phyloP scores from a whole-genome alignment of 2,888 invertebrate species.

The Balanococcus diminutus region DNA sequence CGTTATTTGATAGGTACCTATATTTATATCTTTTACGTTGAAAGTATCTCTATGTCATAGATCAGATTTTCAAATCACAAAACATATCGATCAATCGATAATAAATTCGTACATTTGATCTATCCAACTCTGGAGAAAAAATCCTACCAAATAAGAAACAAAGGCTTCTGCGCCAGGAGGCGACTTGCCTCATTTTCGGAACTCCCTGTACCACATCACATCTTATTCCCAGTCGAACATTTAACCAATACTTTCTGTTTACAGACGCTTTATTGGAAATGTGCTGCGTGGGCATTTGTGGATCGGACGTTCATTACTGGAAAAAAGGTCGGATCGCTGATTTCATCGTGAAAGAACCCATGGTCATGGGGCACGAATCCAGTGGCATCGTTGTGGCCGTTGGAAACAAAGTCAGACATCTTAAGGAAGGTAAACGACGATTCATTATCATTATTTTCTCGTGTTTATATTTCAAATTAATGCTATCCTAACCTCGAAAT shows the following conservation, averaged over 20 bases:
- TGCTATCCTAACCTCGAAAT: not conserved
- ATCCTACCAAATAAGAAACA: too few species aligned
- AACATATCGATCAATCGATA: too few species aligned
- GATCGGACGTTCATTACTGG: slow-evolving; percentile 93
- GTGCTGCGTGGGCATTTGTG: slow-evolving; percentile 96
- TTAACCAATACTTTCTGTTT: slow-evolving; percentile 53
- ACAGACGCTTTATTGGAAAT: slow-evolving; percentile 86
- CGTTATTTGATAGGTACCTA: too few species aligned
- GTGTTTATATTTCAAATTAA: not conserved
- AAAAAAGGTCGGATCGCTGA: slow-evolving; percentile 83
- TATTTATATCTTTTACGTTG: too few species aligned
- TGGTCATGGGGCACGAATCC: slow-evolving; percentile 96
- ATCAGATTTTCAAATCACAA: too few species aligned
- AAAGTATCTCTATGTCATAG: too few species aligned
- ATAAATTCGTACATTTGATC: too few species aligned
- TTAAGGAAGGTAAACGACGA: slow-evolving; percentile 67
- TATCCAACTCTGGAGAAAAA: too few species aligned
- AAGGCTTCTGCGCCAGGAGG: too few species aligned
- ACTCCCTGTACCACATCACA: not conserved
- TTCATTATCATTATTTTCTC: not conserved
- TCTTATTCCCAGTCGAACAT: too few species aligned
- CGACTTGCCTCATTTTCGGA: not conserved
- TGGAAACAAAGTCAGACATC: slow-evolving; percentile 72
- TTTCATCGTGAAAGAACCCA: slow-evolving; percentile 83
- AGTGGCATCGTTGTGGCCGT: slow-evolving; percentile 79